Conservation (phyloP, 2,113 vertebrate species). For the Eonycteris spelaea region DNA sequence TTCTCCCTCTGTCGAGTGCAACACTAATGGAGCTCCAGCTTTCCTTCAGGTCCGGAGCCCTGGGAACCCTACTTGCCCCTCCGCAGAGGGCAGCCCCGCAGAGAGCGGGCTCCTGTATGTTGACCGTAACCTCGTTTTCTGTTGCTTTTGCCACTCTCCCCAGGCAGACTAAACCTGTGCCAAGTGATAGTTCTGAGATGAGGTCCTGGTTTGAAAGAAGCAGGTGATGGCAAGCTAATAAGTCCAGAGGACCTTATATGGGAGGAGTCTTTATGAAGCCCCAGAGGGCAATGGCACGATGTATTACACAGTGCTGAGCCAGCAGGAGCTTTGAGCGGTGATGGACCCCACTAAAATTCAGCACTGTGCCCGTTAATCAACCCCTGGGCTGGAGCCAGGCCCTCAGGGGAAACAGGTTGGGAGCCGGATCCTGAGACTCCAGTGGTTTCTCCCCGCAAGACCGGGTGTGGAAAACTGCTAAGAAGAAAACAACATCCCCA, state of each 20-base stretch:
- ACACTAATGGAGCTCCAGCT: neutral
- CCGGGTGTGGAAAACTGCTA: neutral
- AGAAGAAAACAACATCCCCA: neutral
- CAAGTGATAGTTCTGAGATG: neutral
- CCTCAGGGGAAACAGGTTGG: neutral
- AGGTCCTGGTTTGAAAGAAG: neutral
- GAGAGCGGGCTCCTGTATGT: rapidly evolving
- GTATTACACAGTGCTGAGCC: neutral
- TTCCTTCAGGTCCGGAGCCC: neutral
- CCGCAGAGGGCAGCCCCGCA: rapidly evolving
- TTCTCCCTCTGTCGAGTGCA: neutral
- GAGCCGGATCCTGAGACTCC: neutral
- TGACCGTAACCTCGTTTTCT: neutral
- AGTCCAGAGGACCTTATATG: neutral
- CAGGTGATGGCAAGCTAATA: neutral
- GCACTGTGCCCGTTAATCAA: neutral
- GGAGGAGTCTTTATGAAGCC: neutral
- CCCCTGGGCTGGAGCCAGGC: neutral
- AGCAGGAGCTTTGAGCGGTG: neutral
- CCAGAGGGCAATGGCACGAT: no score
- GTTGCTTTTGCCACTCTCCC: neutral
- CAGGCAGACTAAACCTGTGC: neutral
- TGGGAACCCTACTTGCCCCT: neutral
- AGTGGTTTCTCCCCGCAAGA: neutral
- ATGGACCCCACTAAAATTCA: neutral